Conservation (phyloP, 1,140 invertebrate species). For the Steinernema khuongi region DNA sequence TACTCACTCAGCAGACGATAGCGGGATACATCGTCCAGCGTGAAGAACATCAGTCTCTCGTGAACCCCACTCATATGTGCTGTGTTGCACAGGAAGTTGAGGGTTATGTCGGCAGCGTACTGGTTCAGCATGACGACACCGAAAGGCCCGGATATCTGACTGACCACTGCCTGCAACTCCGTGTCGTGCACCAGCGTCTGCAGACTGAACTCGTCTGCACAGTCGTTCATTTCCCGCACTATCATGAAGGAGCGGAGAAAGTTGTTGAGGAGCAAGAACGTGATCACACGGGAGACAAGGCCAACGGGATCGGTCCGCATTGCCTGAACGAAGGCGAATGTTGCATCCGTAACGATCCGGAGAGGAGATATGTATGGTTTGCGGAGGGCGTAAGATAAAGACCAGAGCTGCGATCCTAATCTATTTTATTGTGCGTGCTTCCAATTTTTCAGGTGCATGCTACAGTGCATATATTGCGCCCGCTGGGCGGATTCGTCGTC, state of each 20-base stretch:
- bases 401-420: too few species aligned
- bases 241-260: conserved; percentile 2
- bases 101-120: conserved; percentile 38
- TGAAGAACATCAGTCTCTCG: conserved; percentile 33
- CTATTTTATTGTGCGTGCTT: too few species aligned
- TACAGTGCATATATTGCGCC: too few species aligned
- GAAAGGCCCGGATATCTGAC: conserved; percentile 22
- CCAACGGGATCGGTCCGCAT: conserved; percentile 2
- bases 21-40: conserved; percentile 34
- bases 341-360: background rate
- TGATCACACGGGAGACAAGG: background rate
- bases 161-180: conserved; percentile 17
- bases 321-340: background rate
- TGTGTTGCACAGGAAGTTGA: conserved; percentile 43
- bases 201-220: background rate
- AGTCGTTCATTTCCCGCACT: background rate
- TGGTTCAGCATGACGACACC: conserved; percentile 40
- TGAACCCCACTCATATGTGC: conserved; percentile 28
- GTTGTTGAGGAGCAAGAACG: background rate
- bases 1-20: conserved; percentile 26
- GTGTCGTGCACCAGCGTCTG: background rate
- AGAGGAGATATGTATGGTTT: background rate
- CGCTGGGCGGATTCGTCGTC: too few species aligned
- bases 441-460: too few species aligned
- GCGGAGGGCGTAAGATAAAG: too few species aligned